phyloP scores from a whole-genome alignment of 2,113 vertebrate species.

The Orientallactaga bullata region DNA sequence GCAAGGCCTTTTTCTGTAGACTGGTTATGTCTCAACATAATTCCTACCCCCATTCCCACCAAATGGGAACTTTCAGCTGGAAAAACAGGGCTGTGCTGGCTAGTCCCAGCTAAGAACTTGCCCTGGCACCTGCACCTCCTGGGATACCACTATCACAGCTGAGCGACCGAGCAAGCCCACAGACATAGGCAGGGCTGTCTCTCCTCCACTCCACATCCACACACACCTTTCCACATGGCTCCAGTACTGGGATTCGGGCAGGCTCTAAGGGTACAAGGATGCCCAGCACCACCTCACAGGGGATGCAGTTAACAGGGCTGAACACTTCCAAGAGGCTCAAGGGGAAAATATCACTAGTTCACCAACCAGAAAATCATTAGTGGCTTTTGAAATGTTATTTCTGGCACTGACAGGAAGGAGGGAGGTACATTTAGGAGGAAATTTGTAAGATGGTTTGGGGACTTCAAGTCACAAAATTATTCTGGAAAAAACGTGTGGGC shows the following conservation, averaged over 20 bases:
- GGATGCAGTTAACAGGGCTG: background rate
- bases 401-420: background rate
- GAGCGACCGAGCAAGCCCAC: no score
- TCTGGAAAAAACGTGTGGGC: background rate
- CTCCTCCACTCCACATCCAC: background rate
- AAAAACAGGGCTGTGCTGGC: background rate
- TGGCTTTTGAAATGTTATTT: background rate
- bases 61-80: background rate
- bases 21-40: background rate
- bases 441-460: background rate
- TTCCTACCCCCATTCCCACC: background rate
- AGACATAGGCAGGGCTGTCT: background rate
- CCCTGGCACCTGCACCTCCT: background rate
- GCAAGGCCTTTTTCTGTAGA: background rate
- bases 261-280: background rate
- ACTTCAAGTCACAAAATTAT: background rate
- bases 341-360: background rate
- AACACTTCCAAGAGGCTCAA: background rate
- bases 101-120: background rate
- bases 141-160: background rate
- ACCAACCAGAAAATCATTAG: background rate
- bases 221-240: background rate
- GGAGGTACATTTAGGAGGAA: background rate
- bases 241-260: background rate
- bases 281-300: background rate